Conservation (phyloP, 1,140 invertebrate genomes). For the Bombus affinis region DNA sequence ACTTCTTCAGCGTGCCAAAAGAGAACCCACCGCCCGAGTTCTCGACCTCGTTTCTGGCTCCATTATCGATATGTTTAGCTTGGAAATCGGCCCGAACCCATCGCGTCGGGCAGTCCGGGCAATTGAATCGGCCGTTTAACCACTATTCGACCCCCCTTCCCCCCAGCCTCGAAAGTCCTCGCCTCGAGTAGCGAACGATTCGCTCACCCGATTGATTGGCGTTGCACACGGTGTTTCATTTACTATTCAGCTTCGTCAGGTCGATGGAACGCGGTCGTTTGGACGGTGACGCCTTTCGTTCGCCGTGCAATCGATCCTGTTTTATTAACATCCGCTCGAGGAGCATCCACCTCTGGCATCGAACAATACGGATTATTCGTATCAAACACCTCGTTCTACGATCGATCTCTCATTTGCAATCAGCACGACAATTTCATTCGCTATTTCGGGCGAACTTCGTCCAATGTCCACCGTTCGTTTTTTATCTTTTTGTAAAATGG, state of each 20-base stretch:
- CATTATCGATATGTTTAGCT: conserved; percentile 61
- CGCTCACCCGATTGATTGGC: conserved; percentile 18
- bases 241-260: conserved; percentile 15
- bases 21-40: not conserved
- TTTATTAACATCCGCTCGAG: not conserved
- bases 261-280: conserved; percentile 28
- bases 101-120: conserved; percentile 7
- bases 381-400: conserved; percentile 2
- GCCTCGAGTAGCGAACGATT: conserved; percentile 17
- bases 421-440: conserved; percentile 5
- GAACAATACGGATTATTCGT: not conserved
- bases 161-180: conserved; percentile 22
- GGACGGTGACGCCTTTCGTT: conserved; percentile 24
- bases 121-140: conserved; percentile 38
- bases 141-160: not conserved
- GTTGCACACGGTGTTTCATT: conserved; percentile 50
- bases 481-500: not conserved
- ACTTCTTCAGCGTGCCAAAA: not conserved
- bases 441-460: not conserved
- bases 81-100: conserved; percentile 30
- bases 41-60: not conserved
- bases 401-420: conserved; percentile 10
- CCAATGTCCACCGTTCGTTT: not conserved
- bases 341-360: not conserved
- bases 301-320: conserved; percentile 23